Evolutionary conservation across 2,888 invertebrate species (phyloP).

Genomic region (Eustalomyia histrio): DNA sequence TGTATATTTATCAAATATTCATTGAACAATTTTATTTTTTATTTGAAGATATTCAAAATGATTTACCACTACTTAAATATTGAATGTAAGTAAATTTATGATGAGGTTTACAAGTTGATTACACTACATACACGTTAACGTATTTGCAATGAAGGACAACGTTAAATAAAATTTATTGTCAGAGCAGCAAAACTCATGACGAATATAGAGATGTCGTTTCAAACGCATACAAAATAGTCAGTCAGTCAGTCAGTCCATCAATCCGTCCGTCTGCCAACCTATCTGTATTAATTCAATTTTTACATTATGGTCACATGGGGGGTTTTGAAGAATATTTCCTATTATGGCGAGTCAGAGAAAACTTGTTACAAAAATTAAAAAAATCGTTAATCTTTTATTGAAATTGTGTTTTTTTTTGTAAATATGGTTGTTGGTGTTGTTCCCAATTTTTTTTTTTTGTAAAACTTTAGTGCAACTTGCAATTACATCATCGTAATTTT

Average conservation of each 20-base stretch:
- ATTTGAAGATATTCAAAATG: background rate
- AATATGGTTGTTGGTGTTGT: conserved; percentile 66
- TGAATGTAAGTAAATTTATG: background rate
- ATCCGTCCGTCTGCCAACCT: background rate
- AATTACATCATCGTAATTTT: conserved; percentile 64
- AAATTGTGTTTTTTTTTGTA: conserved; percentile 50
- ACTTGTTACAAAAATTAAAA: conserved; percentile 61
- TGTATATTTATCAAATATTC: background rate
- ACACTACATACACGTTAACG: conserved; percentile 10
- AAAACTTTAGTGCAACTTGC: background rate
- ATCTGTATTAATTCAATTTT: conserved; percentile 20
- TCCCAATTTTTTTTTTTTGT: conserved; percentile 42
- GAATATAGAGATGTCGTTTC: conserved; percentile 30
- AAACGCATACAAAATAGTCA: conserved; percentile 28
- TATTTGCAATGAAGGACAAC: conserved; percentile 46
- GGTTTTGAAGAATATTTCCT: conserved; percentile 61
- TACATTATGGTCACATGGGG: conserved; percentile 48
- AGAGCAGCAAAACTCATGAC: conserved; percentile 32
- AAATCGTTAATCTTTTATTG: conserved; percentile 55
- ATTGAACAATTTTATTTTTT: background rate
- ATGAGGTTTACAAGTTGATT: conserved; percentile 40
- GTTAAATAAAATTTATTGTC: conserved; percentile 54
- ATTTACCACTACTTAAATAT: background rate
- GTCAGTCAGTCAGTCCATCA: conserved; percentile 9
- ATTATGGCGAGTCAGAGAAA: conserved; percentile 62